Base-by-base conservation (phyloP, 2,888 invertebrate species). In the Pimpla rufipes region DNA sequence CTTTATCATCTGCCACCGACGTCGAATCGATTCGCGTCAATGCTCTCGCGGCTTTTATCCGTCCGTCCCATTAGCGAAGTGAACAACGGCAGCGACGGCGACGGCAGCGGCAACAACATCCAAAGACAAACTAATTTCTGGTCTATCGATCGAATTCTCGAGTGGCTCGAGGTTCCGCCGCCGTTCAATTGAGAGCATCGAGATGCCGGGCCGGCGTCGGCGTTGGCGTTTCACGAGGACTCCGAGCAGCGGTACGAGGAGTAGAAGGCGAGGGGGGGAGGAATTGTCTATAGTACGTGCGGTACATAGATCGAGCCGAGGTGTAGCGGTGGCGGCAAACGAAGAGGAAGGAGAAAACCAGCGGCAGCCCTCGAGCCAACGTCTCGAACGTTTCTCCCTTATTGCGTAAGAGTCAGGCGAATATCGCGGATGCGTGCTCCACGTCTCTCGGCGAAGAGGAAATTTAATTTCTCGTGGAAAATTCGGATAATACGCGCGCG, bases 1-100 rank as follows among this genome's bases (percentile, higher is more conserved):
- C 68, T 62, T 42, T 75, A 42, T 23, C 13, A n/a, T 18, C 45
- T 13, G 16, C 11, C n/a, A 37, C 40, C 10, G 62, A n/a, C 7
- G 21, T 10, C 37, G 52, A 80, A 75, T 75, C 35, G 52, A 76
- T 66, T 70, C 76, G 66, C 81, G 76, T 81, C 81, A 76, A 81
- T 81, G 76, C 80, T 75, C 80, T 29, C 40, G 64, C 52, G 42
- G 21, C 35, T 42, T 45, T 59, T 35, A 42, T 68, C 42, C 45
- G 45, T 59, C 52, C 35, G 18, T 75, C 55, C 64, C 55, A 37
- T 76, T 62, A 64, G 66, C 45, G 42, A 18, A 45, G 37, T 76
- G 70, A n/a, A 8, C 40, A 21, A 13, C 55, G 55, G 1, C 70
- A 52, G 68, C 29, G 52, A 47, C 57, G 71, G 76, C 75, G 3